Percentiles rank a stretch among this genome's conserved stretches.
These are phyloP conservation scores for Clarias magur DNA, from an alignment of 2,113 vertebrate genomes.

Conservation along the genomic window DNA sequence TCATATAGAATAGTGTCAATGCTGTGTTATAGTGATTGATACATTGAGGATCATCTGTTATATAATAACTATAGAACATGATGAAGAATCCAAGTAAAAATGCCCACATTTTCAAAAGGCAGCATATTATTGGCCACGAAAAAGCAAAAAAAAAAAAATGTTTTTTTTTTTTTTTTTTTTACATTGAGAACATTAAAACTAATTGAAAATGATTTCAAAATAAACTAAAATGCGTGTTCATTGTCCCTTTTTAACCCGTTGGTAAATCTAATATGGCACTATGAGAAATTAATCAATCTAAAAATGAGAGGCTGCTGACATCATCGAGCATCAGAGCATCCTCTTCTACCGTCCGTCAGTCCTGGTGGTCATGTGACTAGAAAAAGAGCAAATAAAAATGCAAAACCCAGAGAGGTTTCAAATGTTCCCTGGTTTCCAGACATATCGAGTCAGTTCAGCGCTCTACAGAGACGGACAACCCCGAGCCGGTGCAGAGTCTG, in stretches of 20 bases:
- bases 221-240: background rate
- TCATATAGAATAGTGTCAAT: background rate
- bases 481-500: background rate
- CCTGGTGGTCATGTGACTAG: background rate
- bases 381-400: background rate
- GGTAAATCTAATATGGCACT: background rate
- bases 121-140: background rate
- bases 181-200: background rate
- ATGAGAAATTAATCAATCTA: background rate
- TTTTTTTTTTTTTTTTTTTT: too few species aligned
- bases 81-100: background rate
- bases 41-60: background rate
- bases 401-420: background rate
- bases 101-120: background rate
- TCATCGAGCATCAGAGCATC: background rate
- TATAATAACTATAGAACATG: background rate
- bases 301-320: too few species aligned
- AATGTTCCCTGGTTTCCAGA: background rate
- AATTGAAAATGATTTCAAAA: background rate
- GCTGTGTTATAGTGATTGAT: background rate
- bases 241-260: background rate
- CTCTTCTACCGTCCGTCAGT: background rate
- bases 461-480: background rate
- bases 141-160: background rate
- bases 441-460: slow-evolving; percentile 2